phyloP scores from a whole-genome alignment of 2,113 vertebrate species.

The Anolis carolinensis region DNA sequence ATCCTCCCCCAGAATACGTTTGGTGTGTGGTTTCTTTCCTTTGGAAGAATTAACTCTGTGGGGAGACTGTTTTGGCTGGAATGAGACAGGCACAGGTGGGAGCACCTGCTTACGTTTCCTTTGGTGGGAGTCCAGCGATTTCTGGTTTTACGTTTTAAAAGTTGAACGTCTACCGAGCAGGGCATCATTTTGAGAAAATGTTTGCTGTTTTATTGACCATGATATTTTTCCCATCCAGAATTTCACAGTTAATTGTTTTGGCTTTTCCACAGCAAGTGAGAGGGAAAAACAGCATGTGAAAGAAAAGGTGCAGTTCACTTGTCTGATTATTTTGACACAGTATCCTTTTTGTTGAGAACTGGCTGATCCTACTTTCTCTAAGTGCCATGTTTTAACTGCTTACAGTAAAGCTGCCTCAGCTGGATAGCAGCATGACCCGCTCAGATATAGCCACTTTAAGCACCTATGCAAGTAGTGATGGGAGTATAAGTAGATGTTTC shows the following conservation, averaged over 20 bases:
- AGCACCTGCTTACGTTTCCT: slow-evolving; percentile 49
- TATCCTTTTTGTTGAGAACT: background rate
- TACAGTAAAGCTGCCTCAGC: background rate
- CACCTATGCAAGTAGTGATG: background rate
- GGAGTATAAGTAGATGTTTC: background rate
- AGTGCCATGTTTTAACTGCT: background rate
- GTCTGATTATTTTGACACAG: background rate
- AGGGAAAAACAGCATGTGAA: slow-evolving; percentile 7
- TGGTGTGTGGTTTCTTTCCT: slow-evolving; percentile 8
- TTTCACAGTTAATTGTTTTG: background rate
- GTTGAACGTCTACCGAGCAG: background rate
- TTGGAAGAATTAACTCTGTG: background rate
- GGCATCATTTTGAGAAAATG: background rate
- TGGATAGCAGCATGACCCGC: background rate
- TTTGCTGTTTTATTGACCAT: background rate
- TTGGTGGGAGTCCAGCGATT: slow-evolving; percentile 31
- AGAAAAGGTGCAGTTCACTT: background rate
- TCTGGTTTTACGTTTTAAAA: background rate
- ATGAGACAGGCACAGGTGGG: slow-evolving; percentile 49
- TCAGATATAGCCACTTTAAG: background rate
- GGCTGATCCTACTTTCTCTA: background rate
- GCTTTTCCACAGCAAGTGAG: background rate
- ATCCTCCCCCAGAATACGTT: slow-evolving; percentile 26
- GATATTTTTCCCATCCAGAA: background rate
- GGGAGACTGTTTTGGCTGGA: slow-evolving; percentile 41